Evolutionary conservation across 1,140 invertebrate species (phyloP), one percentile per base, ranked within the genome.

Genomic region (Chrysoperla carnea): DNA sequence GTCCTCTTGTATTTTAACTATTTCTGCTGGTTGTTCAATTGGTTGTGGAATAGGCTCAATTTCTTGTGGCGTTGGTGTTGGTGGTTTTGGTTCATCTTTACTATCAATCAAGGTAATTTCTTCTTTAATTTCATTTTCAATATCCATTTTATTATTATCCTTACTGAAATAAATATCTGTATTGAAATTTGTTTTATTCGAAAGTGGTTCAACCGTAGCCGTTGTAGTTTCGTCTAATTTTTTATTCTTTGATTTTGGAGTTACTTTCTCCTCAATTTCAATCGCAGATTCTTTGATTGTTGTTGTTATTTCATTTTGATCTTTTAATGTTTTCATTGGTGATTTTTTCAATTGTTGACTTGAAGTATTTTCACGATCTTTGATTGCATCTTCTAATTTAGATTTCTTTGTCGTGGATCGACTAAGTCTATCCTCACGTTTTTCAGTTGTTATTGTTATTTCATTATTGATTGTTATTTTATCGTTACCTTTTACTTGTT

Each of bases 1-100:
- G 48, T 59, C 59, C 17, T 23, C 17, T 45, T 63, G 62, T 12
- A 60, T 62, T 44, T 61, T 62, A 45, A 61, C 59, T 1, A 60
- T 62, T 27, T 58, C 60, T 54, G 42, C 39, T n/a, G 46, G 1
- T 14, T 48, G 41, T 14, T 44, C 29, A 17, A 36, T 3, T 5
- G 31, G 37, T 28, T 39, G 12, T 27, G 29, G 4, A 4, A 5
- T 5, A 2, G 17, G 17, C 17, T 23, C n/a, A n/a, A n/a, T n/a
- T n/a, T n/a, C 17, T 23, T 23, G 17, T 23, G 17, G 17, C 17
- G 17, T 23, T 3, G 17, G 17, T 23, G 17, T 23, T 3, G 17
- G 17, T 3, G 17, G 17, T 23, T 23, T 23, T 23, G 17, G 17
- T 5, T 23, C 17, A 23, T 23, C 17, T 33, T 33, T 33, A 6